These are phyloP conservation scores for Galaxias olidus DNA, from an alignment of 2,797 vertebrate species.

Conservation along the genomic window DNA sequence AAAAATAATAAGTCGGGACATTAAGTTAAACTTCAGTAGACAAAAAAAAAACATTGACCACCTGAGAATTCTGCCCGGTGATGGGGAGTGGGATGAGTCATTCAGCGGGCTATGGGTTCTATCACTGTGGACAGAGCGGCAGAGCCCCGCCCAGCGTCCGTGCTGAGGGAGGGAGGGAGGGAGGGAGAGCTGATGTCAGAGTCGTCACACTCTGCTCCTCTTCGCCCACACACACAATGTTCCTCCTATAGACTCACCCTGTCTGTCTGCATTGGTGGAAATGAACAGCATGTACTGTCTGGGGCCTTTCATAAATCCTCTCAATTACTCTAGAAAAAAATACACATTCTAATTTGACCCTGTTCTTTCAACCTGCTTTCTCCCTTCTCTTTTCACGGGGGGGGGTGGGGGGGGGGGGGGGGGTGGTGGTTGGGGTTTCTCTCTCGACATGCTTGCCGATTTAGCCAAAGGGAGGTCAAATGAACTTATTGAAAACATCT, in stretches of 20 bases:
- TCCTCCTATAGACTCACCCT: slow-evolving; percentile 32
- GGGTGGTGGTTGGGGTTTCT: neutral
- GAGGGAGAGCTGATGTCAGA: slow-evolving; percentile 52
- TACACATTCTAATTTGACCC: neutral
- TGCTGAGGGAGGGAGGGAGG: neutral
- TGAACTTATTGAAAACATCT: slow-evolving; percentile 1
- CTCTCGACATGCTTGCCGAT: neutral
- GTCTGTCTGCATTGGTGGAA: slow-evolving; percentile 21
- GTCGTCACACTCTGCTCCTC: slow-evolving; percentile 28
- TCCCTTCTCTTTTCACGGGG: too few relatives aligned
- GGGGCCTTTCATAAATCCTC: neutral
- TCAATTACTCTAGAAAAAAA: neutral
- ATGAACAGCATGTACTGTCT: slow-evolving; percentile 20
- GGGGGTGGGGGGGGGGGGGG: too few relatives aligned
- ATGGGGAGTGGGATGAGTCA: slow-evolving; percentile 41
- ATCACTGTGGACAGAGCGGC: slow-evolving; percentile 32
- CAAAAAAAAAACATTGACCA: neutral
- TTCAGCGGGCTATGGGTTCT: slow-evolving; percentile 41
- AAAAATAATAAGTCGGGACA: neutral
- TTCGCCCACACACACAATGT: slow-evolving; percentile 32
- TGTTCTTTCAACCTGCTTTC: neutral
- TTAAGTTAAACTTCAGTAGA: neutral
- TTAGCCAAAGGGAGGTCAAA: slow-evolving; percentile 1
- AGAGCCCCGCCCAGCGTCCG: neutral
- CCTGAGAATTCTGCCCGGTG: slow-evolving; percentile 7